Percentiles rank a stretch among this genome's conserved stretches.
phyloP scores from a whole-genome alignment of 2,797 vertebrate species.

The Babyrousa celebensis region DNA sequence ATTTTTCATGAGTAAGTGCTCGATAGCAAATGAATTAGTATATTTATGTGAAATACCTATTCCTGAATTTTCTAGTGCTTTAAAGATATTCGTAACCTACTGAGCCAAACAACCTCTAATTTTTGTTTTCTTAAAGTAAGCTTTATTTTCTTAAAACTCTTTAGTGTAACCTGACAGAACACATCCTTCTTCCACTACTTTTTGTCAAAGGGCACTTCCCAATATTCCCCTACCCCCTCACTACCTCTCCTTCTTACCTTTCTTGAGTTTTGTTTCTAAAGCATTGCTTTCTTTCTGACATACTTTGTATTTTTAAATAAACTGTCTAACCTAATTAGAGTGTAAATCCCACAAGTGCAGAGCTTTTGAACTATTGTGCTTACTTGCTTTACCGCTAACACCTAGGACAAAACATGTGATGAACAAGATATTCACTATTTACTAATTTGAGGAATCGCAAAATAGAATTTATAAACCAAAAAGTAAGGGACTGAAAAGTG shows the following conservation, averaged over 20 bases:
- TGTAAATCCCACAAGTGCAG: neutral
- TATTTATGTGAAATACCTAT: neutral
- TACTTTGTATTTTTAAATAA: neutral
- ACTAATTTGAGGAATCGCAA: neutral
- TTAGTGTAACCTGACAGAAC: neutral
- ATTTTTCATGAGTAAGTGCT: neutral
- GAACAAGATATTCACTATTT: neutral
- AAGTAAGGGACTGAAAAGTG: neutral
- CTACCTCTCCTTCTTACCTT: neutral
- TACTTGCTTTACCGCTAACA: neutral
- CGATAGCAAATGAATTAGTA: neutral
- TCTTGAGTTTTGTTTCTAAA: neutral
- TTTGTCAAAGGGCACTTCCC: neutral
- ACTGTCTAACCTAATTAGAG: neutral
- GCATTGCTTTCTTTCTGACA: neutral
- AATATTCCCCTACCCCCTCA: accelerated
- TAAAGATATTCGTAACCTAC: neutral
- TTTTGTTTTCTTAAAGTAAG: neutral
- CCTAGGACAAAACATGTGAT: neutral
- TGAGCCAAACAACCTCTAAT: neutral
- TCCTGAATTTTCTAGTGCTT: neutral
- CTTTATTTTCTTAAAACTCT: conserved; percentile 18
- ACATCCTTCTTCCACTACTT: neutral
- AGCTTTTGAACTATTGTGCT: neutral
- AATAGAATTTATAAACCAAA: neutral